These are phyloP conservation scores for Dicyrtomina minuta DNA, from an alignment of 2,888 invertebrate species.

Conservation along the genomic window DNA sequence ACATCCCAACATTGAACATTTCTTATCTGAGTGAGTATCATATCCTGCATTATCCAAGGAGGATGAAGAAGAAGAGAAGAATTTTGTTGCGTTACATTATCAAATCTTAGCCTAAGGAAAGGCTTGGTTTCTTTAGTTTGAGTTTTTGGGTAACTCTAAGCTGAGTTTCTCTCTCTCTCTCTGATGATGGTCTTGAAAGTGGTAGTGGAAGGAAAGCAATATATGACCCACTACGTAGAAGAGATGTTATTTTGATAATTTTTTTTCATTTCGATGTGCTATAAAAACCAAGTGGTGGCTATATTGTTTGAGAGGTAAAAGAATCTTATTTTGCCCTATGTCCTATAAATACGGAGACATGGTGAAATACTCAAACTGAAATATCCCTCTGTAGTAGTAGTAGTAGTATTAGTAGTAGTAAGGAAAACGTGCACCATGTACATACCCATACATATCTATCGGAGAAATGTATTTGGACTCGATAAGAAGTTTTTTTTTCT, in stretches of 20 bases:
- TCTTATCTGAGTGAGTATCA: too few relatives aligned
- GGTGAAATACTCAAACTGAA: too few relatives aligned
- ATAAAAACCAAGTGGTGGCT: constrained; percentile 13
- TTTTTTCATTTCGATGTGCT: constrained; percentile 23
- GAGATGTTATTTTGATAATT: constrained; percentile 22
- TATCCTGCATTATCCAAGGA: too few relatives aligned
- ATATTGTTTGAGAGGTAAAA: constrained; percentile 13
- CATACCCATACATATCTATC: not conserved
- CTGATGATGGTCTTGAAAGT: not conserved
- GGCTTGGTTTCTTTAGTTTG: not conserved
- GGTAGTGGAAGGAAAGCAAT: not conserved
- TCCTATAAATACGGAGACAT: not conserved
- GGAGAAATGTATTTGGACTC: not conserved
- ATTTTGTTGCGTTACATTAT: constrained; percentile 13
- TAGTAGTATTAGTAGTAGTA: too few relatives aligned
- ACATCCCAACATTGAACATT: too few relatives aligned
- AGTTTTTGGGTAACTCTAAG: not conserved
- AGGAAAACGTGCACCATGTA: too few relatives aligned
- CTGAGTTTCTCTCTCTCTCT: not conserved
- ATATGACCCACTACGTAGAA: constrained; percentile 14
- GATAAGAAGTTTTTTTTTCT: not conserved
- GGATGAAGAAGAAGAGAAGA: not conserved
- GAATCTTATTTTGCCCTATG: not conserved
- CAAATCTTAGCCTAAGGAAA: constrained; percentile 13
- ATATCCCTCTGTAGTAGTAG: too few relatives aligned